A percentile compares a stretch with the other conserved stretches of the same genome.
These are phyloP conservation scores for Coelopa pilipes DNA, from an alignment of 2,888 invertebrate genomes.

Conservation along the genomic window DNA sequence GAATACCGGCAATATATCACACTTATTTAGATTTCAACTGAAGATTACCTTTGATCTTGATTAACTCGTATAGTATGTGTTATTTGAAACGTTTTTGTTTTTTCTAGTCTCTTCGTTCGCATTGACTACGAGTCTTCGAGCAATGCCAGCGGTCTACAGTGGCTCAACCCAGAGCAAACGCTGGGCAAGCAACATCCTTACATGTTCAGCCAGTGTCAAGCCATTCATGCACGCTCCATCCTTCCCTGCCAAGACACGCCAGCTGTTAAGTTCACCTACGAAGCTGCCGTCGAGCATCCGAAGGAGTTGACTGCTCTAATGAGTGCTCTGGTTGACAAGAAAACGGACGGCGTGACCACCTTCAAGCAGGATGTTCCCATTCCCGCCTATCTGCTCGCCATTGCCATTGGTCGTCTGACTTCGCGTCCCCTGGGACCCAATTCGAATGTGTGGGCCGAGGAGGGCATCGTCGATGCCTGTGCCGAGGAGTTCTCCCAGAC, in stretches of 20 bases:
- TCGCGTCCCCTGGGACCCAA: conserved; percentile 79
- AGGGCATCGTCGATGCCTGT: conserved; percentile 82
- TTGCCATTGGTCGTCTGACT: conserved; percentile 87
- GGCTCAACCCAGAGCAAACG: conserved; percentile 88
- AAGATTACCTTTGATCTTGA: no score
- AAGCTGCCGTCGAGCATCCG: conserved; percentile 79
- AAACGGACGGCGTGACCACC: conserved; percentile 65
- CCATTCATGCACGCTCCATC: conserved; percentile 89
- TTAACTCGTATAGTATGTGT: no score
- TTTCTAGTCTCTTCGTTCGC: conserved; percentile 56
- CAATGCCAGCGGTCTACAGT: conserved; percentile 86
- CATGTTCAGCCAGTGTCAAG: conserved; percentile 86
- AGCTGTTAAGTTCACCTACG: conserved; percentile 86
- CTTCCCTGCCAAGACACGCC: conserved; percentile 95
- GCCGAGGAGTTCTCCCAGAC: conserved; percentile 92
- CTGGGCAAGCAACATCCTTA: conserved; percentile 87
- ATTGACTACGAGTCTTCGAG: conserved; percentile 83
- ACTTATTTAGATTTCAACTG: no score
- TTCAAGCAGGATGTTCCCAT: conserved; percentile 85
- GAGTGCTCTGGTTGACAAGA: conserved; percentile 79
- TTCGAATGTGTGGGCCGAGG: conserved; percentile 90
- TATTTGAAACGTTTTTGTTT: no score
- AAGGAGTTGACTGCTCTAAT: conserved; percentile 83
- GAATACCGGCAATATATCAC: no score
- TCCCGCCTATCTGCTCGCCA: conserved; percentile 89